Evolutionary conservation across 2,888 invertebrate species (phyloP), one percentile per base, ranked within the genome.

Genomic region (Patella depressa): DNA sequence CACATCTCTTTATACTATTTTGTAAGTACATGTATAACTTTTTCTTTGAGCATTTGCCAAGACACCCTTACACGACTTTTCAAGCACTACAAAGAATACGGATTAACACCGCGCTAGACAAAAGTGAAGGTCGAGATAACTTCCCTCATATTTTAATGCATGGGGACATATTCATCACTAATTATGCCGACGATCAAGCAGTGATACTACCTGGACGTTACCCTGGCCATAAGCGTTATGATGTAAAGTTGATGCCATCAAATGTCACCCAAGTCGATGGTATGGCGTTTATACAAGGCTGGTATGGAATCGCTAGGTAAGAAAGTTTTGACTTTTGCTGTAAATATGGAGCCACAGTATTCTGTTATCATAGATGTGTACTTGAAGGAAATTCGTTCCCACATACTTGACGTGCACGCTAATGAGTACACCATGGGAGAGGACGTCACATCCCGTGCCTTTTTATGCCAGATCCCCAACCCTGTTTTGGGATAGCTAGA

Each of bases 141-240:
- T 57, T 11, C 15, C 57, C 15, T 0, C 74, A 14, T 55, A 53
- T 15, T 53, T 71, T 69, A 53, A 78, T 15, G 71, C 71, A 24
- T 54, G 69, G 15, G 17, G 78, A 73, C 73, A 75, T 57, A 17
- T 80, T 71, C 45, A 73, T 72, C 53, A 69, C 34, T 45, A 78
- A 79, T 34, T 80, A 70, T 73, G 79, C 71, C 0, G 77, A 77
- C 24, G 59, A 65, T 7, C 73, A 77, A 19, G 77, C 73, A 54
- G 29, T 77, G 15, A 19, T 57, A 12, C 70, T 77, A 12, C 77
- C 77, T 19, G 73, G 77, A 29, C 57, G 69, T 15, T 45, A 74
- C 11, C 73, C 69, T 77, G 76, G 76, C 3, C 71, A 72, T 45
- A 76, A 76, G 53, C 72, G 72, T 14, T 71, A 76, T 72, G 76